Evolutionary conservation across 2,888 invertebrate genomes (phyloP), one percentile per base, ranked within the genome.

Genomic region (Heliothis peltigera): DNA sequence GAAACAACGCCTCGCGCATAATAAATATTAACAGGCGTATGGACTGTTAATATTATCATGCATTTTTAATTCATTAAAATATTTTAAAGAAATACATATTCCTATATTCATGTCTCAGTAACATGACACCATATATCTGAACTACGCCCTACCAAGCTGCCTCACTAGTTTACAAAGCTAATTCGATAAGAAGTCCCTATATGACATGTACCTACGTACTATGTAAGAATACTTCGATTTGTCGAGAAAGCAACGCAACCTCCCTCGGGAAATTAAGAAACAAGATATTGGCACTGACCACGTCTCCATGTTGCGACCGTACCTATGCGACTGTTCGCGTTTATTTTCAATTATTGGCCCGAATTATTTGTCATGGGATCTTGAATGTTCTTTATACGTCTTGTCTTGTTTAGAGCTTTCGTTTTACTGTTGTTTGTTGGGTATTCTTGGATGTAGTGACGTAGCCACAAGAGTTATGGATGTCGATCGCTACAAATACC

Each of bases 241-340:
- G 92, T 91, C 89, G 85, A 83, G 87, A 84, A 84, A 87, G 86
- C 84, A 86, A 87, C 88, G 82, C 89, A 77, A 52, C 55, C 69
- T 91, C 94, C 92, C 94, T 43, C 78, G 94, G 94, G 94, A 94
- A 94, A 94, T 94, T 94, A 94, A 85, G 87, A 83, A 86, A 85
- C 89, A 87, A 86, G 91, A 91, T 88, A 89, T 87, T 79, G 84
- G 81, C 75, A 79, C 85, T 94, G 92, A 92, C 93, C 93, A 87
- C 84, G 84, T 87, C 87, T 84, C 82, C 70, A 74, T 85, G 81
- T 78, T 83, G 84, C 75, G 70, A 49, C 21, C 1, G 70, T 70
- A 81, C 75, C 67, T 76, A 70, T 74, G 66, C 60, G 67, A 63
- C 69, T 64, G 51, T 65, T 67, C 61, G 64, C 72, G 72, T 74